Evolutionary conservation across 30 jellyfish, hydroid and myxozoan genomes (phyloP), one percentile per base, ranked within the genome.

Genomic region (Cassiopea xamachana): DNA sequence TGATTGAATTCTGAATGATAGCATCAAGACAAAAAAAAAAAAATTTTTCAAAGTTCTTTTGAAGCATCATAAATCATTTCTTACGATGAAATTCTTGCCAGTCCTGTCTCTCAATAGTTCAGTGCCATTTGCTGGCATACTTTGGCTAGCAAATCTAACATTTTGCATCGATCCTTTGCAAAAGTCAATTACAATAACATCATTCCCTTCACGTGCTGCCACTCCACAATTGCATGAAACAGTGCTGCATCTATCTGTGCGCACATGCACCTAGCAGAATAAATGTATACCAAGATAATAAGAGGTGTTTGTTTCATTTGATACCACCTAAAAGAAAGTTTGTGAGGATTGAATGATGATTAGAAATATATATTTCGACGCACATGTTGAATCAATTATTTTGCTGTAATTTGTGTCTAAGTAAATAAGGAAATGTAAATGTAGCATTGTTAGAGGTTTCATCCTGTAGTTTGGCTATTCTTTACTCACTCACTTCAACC

Each of bases 221-320:
- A 86, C 68, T 19, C 93, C 93, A 67, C 93, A 86, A 72, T 86
- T 86, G 71, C 93, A 86, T 15, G 93, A 46, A 59, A 86, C 93
- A 13, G 85, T 59, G 50, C 89, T 87, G 61, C 93, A 86, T 46
- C 55, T 76, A 71, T 79, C 60, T 9, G 93, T 86, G 39, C 93
- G 45, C 71, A 86, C 93, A 45, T 86, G 93, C 2, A 86, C 93
- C 93, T 86, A 55, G 12, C 7, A 3, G 12, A 55, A 15, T 0
- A 14, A 48, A 51, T 51, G 4, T 51, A 51, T 51, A n/a, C n/a
- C n/a, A 27, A 27, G 64, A 55, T 55, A 55, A 55, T 0, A 10
- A 0, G 7, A 55, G 0, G 64, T 55, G 12, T 55, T 6, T 55
- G 0, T 3, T 10, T 3, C 64, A 27, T 27, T 27, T 27, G 0